These are phyloP conservation scores for Hylomyscus alleni DNA, from an alignment of 2,797 vertebrate species.

Conservation along the genomic window DNA sequence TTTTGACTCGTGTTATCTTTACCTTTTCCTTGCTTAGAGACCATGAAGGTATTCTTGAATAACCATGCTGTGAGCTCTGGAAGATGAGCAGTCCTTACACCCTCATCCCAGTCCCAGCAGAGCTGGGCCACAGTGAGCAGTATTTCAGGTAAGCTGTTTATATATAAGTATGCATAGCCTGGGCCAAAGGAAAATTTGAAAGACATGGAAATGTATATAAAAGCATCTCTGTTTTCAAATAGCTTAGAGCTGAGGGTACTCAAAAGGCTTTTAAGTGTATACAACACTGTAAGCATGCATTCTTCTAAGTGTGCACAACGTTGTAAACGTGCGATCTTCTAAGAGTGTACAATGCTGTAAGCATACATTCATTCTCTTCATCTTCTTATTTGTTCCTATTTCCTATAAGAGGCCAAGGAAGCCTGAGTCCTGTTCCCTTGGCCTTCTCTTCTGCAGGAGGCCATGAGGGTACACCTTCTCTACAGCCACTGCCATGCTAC, in stretches of 20 bases:
- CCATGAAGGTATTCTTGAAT: neutral
- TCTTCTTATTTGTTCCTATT: neutral
- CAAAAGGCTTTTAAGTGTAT: too few relatives aligned
- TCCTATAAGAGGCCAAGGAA: neutral
- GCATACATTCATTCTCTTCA: neutral
- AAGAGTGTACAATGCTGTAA: neutral
- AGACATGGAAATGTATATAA: neutral
- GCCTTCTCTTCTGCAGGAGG: neutral
- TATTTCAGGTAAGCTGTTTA: neutral
- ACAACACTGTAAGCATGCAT: neutral
- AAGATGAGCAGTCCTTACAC: too few relatives aligned
- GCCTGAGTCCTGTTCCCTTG: neutral
- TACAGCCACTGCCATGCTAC: neutral
- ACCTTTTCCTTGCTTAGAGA: neutral
- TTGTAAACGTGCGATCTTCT: neutral
- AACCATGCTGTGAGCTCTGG: neutral
- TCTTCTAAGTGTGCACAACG: too few relatives aligned
- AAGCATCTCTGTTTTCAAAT: neutral
- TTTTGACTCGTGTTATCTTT: neutral
- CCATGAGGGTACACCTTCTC: neutral
- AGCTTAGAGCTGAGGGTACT: neutral
- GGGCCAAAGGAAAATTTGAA: neutral
- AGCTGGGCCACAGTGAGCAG: neutral
- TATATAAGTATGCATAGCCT: neutral
- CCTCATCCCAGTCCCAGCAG: neutral